A percentile compares a stretch with the other conserved stretches of the same genome.
phyloP scores from a whole-genome alignment of 2,113 vertebrate species.

The Mirza zaza region DNA sequence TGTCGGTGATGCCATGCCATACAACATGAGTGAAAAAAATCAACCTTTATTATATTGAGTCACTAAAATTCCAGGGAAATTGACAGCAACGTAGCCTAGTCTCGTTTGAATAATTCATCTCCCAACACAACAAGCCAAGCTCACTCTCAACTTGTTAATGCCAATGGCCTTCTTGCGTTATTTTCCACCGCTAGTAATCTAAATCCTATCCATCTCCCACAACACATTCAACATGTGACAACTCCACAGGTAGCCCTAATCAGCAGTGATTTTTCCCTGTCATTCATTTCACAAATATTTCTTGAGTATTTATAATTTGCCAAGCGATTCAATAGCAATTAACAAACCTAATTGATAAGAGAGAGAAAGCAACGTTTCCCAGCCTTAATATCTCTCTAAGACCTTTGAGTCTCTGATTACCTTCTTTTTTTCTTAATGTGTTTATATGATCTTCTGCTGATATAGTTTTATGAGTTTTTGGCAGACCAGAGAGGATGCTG shows the following conservation, averaged over 20 bases:
- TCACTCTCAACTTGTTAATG: background rate
- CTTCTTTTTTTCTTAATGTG: background rate
- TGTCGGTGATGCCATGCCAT: background rate
- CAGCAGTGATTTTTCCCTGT: background rate
- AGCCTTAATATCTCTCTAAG: background rate
- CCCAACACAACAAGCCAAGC: background rate
- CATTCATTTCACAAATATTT: background rate
- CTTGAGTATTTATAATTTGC: background rate
- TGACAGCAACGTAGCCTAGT: fast-evolving
- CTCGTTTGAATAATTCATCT: background rate
- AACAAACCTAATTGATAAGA: background rate
- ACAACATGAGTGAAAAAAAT: background rate
- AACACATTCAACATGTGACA: background rate
- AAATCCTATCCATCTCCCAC: background rate
- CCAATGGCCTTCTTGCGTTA: background rate
- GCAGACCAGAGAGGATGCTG: background rate
- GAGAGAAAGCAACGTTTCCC: background rate
- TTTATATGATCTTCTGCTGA: background rate
- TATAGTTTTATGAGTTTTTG: background rate
- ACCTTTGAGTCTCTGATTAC: background rate
- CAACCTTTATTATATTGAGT: background rate
- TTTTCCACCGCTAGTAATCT: background rate
- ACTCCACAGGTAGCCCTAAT: background rate
- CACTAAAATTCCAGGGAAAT: background rate
- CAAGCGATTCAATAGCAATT: background rate